A percentile compares a stretch with the other conserved stretches of the same genome.
Evolutionary conservation across 1,140 invertebrate species (phyloP).

Genomic region (Hermetia illucens): DNA sequence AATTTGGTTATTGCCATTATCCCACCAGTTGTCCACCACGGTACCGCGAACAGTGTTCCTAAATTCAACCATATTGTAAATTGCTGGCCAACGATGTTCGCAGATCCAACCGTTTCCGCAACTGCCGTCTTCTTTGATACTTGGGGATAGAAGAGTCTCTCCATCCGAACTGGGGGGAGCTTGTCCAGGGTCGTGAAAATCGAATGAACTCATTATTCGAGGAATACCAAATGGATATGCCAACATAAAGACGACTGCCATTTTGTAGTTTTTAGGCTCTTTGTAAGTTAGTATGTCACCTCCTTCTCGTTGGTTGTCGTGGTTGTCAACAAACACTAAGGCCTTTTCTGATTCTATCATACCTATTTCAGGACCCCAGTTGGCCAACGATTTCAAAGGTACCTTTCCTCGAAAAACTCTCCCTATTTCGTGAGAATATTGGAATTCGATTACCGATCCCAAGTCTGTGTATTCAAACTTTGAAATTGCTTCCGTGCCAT

Average conservation of each 20-base stretch:
- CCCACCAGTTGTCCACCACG: constrained; percentile 51
- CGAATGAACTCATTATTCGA: constrained; percentile 65
- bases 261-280: constrained; percentile 41
- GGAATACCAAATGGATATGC: constrained; percentile 66
- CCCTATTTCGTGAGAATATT: constrained; percentile 29
- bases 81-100: constrained; percentile 75
- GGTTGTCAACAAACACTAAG: constrained; percentile 49
- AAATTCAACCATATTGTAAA: constrained; percentile 68
- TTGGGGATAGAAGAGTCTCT: constrained; percentile 43
- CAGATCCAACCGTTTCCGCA: constrained; percentile 77
- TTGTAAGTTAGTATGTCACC: constrained; percentile 43
- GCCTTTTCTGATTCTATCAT: constrained; percentile 37
- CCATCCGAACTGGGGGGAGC: constrained; percentile 50
- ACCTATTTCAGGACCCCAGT: constrained; percentile 41
- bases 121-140: constrained; percentile 44
- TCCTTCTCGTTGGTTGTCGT: constrained; percentile 44
- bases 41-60: constrained; percentile 45
- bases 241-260: constrained; percentile 70
- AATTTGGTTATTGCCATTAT: constrained; percentile 57
- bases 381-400: constrained; percentile 32
- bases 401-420: constrained; percentile 29
- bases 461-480: constrained; percentile 44
- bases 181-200: constrained; percentile 37
- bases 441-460: constrained; percentile 62
- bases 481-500: constrained; percentile 34